These are phyloP conservation scores for Hirtodrosophila confusa DNA, from an alignment of 2,888 invertebrate species.

Conservation along the genomic window DNA sequence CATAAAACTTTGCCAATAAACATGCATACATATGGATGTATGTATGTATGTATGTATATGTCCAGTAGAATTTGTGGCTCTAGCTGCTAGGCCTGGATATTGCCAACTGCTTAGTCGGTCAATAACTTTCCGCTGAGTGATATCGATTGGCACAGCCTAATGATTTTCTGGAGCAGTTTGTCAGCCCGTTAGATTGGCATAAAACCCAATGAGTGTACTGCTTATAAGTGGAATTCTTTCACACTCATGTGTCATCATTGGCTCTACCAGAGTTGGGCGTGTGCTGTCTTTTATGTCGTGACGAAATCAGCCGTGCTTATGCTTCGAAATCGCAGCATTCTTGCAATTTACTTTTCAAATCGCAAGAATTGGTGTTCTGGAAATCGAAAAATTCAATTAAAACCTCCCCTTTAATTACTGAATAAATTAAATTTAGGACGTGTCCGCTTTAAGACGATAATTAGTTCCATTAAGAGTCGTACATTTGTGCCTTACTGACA, in stretches of 20 bases:
- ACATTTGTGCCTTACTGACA: no score
- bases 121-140: constrained; percentile 61
- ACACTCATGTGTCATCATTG: constrained; percentile 32
- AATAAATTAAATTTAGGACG: no score
- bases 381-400: no score
- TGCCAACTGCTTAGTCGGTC: constrained; percentile 66
- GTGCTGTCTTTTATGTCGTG: no score
- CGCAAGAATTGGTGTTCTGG: no score
- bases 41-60: constrained; percentile 11
- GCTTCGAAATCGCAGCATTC: no score
- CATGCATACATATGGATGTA: constrained; percentile 3
- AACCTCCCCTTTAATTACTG: no score
- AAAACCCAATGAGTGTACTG: constrained; percentile 11
- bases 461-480: no score
- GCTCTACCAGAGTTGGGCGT: constrained; percentile 16
- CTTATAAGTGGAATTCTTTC: constrained; percentile 30
- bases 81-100: constrained; percentile 23
- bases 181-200: constrained; percentile 13
- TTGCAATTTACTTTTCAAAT: no score
- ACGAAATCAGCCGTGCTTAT: no score
- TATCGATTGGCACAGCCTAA: constrained; percentile 43
- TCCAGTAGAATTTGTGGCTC: constrained; percentile 46
- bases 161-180: constrained; percentile 51
- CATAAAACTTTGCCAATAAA: constrained; percentile 68
- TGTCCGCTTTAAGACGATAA: no score